Conservation (phyloP, 1,140 invertebrate genomes). For the Caenorhabditis tropicalis region DNA sequence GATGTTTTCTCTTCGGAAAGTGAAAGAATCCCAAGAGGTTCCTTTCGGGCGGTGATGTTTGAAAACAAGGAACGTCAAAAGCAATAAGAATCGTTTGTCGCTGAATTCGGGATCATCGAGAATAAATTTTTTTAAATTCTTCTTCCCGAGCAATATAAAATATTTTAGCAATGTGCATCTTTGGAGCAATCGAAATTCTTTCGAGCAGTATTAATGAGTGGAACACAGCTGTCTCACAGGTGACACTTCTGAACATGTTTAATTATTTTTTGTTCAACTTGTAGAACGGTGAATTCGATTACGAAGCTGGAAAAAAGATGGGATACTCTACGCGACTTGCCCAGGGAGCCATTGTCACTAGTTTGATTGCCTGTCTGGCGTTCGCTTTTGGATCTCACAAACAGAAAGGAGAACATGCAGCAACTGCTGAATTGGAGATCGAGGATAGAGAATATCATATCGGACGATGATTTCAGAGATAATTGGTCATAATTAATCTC, state of each 20-base stretch:
- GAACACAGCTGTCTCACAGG: constrained; percentile 59
- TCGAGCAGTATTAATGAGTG: constrained; percentile 66
- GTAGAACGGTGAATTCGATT: constrained; percentile 58
- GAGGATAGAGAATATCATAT: constrained; percentile 66
- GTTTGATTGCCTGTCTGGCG: constrained; percentile 57
- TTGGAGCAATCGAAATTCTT: constrained; percentile 62
- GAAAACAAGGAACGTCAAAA: not conserved
- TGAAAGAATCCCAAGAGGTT: not conserved
- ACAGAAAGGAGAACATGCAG: constrained; percentile 67
- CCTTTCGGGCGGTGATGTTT: not conserved
- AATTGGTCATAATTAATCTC: not conserved
- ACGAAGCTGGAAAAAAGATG: constrained; percentile 58
- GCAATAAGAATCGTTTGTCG: not conserved
- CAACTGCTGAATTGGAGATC: constrained; percentile 67
- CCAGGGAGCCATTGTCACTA: constrained; percentile 56
- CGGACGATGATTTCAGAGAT: constrained; percentile 47
- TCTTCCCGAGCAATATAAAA: not conserved
- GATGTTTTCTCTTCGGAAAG: not conserved
- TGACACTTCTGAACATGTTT: not conserved
- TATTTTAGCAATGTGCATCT: constrained; percentile 55
- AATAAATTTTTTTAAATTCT: too few relatives aligned
- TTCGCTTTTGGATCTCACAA: constrained; percentile 64
- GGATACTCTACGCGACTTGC: constrained; percentile 63
- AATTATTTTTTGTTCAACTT: constrained; percentile 10
- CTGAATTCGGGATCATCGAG: not conserved